Percentiles rank a stretch among this genome's conserved stretches.
Evolutionary conservation across 1,140 invertebrate species (phyloP).

Genomic region (Homalodisca vitripennis): DNA sequence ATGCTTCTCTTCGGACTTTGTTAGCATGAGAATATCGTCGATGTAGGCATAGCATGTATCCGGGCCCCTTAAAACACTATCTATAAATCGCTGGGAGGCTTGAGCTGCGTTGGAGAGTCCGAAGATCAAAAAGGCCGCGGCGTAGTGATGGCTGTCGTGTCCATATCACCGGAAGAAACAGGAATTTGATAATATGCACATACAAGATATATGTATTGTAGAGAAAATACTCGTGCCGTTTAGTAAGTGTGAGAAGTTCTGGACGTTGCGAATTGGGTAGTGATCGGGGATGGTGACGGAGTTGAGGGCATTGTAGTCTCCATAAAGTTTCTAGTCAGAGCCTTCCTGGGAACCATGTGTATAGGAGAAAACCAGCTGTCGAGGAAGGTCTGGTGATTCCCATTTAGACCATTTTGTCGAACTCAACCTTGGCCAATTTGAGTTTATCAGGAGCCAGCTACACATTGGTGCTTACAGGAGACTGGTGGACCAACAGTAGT

Average conservation of each 20-base stretch:
- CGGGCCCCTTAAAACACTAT: constrained; percentile 37
- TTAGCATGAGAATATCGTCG: constrained; percentile 56
- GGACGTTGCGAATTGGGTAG: neutral
- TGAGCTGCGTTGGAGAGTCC: constrained; percentile 30
- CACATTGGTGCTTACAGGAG: too few relatives aligned
- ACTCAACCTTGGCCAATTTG: too few relatives aligned
- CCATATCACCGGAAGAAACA: neutral
- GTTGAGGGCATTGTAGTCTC: neutral
- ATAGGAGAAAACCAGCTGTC: too few relatives aligned
- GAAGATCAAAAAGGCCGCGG: constrained; percentile 22
- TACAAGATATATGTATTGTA: neutral
- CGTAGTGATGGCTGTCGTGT: constrained; percentile 22
- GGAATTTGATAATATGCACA: neutral
- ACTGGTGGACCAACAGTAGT: too few relatives aligned
- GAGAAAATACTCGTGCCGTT: neutral
- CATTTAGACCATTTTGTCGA: too few relatives aligned
- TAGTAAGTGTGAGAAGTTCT: neutral
- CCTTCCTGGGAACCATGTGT: neutral
- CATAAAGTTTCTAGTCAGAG: neutral
- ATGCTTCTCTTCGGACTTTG: constrained; percentile 42
- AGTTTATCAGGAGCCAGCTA: too few relatives aligned
- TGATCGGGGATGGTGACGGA: neutral
- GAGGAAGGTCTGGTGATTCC: too few relatives aligned
- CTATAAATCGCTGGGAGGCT: constrained; percentile 28
- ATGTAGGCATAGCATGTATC: constrained; percentile 50